A percentile compares a stretch with the other conserved stretches of the same genome.
Conservation (phyloP, 2,797 vertebrate genomes). For the Aselliscus stoliczkanus region DNA sequence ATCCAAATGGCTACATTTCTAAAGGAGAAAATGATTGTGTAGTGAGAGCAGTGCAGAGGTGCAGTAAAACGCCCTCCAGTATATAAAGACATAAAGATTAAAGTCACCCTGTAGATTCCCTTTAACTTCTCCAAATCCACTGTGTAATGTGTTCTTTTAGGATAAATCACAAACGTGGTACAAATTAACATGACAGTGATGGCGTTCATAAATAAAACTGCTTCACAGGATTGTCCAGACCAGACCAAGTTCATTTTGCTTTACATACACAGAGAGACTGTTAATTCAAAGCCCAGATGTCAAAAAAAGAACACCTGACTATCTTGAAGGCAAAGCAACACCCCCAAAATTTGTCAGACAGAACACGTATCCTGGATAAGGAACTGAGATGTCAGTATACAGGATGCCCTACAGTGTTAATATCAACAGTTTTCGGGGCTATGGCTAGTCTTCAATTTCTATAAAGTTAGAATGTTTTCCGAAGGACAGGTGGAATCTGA, state of each 20-base stretch:
- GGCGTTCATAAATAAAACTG: conserved; percentile 72
- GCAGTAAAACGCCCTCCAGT: conserved; percentile 84
- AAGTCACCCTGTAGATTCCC: conserved; percentile 83
- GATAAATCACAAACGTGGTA: conserved; percentile 78
- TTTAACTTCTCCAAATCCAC: conserved; percentile 83
- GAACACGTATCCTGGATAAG: conserved; percentile 75
- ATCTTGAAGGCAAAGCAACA: conserved; percentile 76
- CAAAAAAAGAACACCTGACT: conserved; percentile 72
- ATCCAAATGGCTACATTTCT: conserved; percentile 87
- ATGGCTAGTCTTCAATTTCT: conserved; percentile 65
- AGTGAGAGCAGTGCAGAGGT: conserved; percentile 85
- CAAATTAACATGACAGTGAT: conserved; percentile 76
- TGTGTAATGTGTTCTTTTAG: conserved; percentile 79
- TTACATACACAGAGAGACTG: conserved; percentile 70
- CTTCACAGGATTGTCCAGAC: conserved; percentile 44
- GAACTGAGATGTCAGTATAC: conserved; percentile 57
- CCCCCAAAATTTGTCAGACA: conserved; percentile 77
- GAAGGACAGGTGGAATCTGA: conserved; percentile 46
- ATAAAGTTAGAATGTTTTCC: conserved; percentile 71
- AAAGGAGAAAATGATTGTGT: conserved; percentile 90
- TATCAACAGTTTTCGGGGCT: conserved; percentile 72
- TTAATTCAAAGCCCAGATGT: conserved; percentile 76
- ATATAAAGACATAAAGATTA: conserved; percentile 87
- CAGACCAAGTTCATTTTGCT: conserved; percentile 60
- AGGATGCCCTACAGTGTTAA: conserved; percentile 75